These are phyloP conservation scores for Dasyornis broadbenti DNA, from an alignment of 2,113 vertebrate genomes.

Conservation along the genomic window DNA sequence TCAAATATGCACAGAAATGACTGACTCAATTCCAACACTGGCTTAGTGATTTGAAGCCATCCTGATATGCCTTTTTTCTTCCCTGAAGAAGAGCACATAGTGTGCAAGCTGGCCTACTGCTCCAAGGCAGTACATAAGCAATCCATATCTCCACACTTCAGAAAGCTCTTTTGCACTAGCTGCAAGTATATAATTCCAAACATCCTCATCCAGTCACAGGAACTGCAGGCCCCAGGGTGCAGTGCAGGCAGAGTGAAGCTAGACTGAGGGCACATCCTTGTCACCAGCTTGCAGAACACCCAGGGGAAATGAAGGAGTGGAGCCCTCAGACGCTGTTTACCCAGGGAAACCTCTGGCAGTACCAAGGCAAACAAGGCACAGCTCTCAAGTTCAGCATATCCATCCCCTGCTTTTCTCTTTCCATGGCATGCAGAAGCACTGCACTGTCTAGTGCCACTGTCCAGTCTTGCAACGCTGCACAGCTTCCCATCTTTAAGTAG, in stretches of 20 bases:
- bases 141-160: background rate
- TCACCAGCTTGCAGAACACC: background rate
- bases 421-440: rapidly evolving
- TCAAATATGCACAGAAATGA: background rate
- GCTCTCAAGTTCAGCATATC: background rate
- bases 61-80: background rate
- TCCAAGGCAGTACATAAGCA: background rate
- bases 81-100: background rate
- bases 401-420: background rate
- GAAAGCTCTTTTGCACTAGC: background rate
- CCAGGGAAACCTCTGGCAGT: background rate
- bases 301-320: background rate
- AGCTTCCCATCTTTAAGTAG: background rate
- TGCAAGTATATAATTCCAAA: background rate
- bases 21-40: background rate
- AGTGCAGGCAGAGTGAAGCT: background rate
- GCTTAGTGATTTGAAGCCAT: background rate
- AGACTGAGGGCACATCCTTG: background rate
- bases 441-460: background rate
- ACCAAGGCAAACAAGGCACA: background rate
- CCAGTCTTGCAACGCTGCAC: background rate
- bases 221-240: background rate
- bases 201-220: background rate
- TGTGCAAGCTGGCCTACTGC: background rate
- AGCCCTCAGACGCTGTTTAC: background rate